Conservation (phyloP, 2,113 vertebrate genomes). For the Eonycteris spelaea region DNA sequence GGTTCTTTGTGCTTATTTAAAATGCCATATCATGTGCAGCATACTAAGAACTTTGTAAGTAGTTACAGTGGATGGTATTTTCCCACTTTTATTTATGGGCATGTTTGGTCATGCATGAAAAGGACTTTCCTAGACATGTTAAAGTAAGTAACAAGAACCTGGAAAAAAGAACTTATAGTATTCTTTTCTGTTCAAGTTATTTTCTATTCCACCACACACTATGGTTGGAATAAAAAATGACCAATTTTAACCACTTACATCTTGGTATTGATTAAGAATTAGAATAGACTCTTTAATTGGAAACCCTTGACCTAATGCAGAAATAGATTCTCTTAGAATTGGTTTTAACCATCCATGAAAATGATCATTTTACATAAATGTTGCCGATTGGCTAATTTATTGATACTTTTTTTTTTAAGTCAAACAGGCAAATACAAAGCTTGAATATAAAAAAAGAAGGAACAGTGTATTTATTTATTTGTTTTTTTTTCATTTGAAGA, state of each 20-base stretch:
- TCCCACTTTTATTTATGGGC: neutral
- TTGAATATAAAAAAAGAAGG: neutral
- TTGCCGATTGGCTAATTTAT: neutral
- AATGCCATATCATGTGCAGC: neutral
- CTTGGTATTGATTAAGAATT: neutral
- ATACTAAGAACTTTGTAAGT: neutral
- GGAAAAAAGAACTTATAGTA: neutral
- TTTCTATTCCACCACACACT: neutral
- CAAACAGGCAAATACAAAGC: neutral
- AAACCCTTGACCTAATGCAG: neutral
- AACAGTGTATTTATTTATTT: no score
- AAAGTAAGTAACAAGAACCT: neutral
- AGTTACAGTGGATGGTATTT: neutral
- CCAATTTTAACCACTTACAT: neutral
- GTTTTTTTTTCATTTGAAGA: conserved; percentile 16
- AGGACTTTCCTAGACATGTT: neutral
- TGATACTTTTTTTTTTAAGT: neutral
- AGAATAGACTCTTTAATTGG: neutral
- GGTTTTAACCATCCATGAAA: neutral
- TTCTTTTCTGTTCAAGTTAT: neutral
- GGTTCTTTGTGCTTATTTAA: neutral
- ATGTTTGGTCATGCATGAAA: neutral
- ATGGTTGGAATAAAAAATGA: neutral
- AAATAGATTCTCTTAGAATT: neutral
- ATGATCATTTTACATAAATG: neutral